Evolutionary conservation across 2,113 vertebrate genomes (phyloP).

Genomic region (Zonotrichia leucophrys): DNA sequence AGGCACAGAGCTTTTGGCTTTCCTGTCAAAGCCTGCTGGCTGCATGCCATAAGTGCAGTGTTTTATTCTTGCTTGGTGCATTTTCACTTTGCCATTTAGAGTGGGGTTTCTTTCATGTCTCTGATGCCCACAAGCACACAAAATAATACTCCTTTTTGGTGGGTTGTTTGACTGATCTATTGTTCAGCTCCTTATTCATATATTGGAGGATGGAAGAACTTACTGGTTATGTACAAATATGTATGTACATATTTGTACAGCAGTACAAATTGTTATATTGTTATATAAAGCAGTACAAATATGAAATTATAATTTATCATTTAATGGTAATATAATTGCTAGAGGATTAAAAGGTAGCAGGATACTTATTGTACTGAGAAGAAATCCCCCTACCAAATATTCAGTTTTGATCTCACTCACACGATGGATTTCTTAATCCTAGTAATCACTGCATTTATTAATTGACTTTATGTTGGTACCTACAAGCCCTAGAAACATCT

Average conservation of each 20-base stretch:
- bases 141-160: background rate
- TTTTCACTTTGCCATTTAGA: background rate
- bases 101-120: background rate
- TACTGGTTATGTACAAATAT: background rate
- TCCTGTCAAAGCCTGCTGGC: background rate
- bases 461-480: background rate
- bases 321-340: background rate
- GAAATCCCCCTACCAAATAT: background rate
- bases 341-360: background rate
- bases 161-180: background rate
- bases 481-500: background rate
- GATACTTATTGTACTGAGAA: background rate
- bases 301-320: background rate
- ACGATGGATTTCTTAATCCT: background rate
- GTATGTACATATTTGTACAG: too few relatives aligned
- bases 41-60: background rate
- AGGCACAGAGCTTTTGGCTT: background rate
- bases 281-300: background rate
- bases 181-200: background rate
- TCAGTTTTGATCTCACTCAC: background rate
- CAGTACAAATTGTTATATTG: too few relatives aligned
- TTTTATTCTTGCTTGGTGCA: background rate
- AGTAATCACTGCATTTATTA: background rate
- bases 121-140: background rate
- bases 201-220: background rate